Evolutionary conservation across 1,140 invertebrate genomes (phyloP), one percentile per base, ranked within the genome.

Genomic region (Drosophila gunungcola): DNA sequence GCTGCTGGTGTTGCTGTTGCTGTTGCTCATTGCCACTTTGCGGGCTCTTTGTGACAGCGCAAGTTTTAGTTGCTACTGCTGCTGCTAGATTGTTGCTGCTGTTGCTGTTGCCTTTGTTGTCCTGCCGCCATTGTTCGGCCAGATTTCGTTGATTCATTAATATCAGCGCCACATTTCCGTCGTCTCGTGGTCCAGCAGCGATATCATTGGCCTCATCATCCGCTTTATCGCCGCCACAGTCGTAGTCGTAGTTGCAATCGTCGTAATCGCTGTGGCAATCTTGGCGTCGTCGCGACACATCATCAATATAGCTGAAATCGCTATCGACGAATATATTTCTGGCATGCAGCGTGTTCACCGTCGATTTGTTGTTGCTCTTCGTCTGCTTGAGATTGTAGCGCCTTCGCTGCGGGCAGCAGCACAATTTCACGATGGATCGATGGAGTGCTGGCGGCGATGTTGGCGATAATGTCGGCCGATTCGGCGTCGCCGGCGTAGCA

Each of bases 91-190:
- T 80, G 74, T 58, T 58, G 46, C 51, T 84, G 61, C 32, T 69
- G 64, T 11, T 79, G 79, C 39, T 79, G 62, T 36, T 83, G 68
- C 72, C 81, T 90, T 90, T 90, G 89, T 91, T 78, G 84, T 89
- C 78, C 90, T 91, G 89, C 84, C 89, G 84, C 83, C 83, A 80
- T 91, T 89, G 89, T 79, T 88, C 80, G 55, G 76, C 52, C 58
- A 89, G 75, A 84, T 84, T 89, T 89, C 80, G 76, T 89, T 89
- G 80, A 89, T 89, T 89, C 84, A 89, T 89, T 89, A 89, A 89
- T 89, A 84, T 89, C 80, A 89, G 68, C 80, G 84, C 80, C 80
- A 79, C 84, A 89, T 89, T 89, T 89, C 84, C 85, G 84, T 89
- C 74, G 68, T 65, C 73, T 62, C 45, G 65, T 32, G 25, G 53